phyloP scores from a whole-genome alignment of 2,113 vertebrate species.

The Lepisosteus oculatus region DNA sequence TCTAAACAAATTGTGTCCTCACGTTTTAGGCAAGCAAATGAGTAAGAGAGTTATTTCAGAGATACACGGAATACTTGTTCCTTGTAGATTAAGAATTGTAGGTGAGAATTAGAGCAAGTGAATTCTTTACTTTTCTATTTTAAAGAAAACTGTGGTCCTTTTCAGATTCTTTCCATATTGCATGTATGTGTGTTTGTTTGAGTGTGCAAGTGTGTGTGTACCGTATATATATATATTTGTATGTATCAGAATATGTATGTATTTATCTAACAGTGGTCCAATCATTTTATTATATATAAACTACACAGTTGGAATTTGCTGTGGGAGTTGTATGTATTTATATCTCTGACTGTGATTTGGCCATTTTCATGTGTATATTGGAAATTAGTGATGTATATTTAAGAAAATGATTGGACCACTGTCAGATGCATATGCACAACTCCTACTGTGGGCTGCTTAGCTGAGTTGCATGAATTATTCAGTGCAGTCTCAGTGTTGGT shows the following conservation, averaged over 20 bases:
- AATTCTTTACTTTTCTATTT: constrained; percentile 16
- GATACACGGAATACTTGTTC: constrained; percentile 24
- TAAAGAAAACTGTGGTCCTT: constrained; percentile 21
- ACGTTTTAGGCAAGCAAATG: constrained; percentile 16
- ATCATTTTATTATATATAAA: too few species aligned
- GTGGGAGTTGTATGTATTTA: constrained; percentile 27
- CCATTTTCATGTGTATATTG: too few species aligned
- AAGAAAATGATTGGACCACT: too few species aligned
- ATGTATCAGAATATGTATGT: constrained; percentile 32
- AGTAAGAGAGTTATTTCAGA: constrained; percentile 18
- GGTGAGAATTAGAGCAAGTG: constrained; percentile 26
- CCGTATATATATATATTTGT: constrained; percentile 37
- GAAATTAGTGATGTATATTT: too few species aligned
- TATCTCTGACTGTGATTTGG: constrained; percentile 40
- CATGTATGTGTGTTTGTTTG: constrained; percentile 52
- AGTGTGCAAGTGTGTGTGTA: constrained; percentile 56
- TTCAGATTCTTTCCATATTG: constrained; percentile 28
- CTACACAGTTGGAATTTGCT: neutral
- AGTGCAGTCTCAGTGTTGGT: too few species aligned
- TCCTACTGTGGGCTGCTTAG: too few species aligned
- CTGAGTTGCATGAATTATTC: too few species aligned
- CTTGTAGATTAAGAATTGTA: constrained; percentile 35
- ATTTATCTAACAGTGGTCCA: constrained; percentile 20
- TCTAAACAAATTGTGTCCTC: constrained; percentile 27
- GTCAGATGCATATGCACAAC: too few species aligned